phyloP scores from a whole-genome alignment of 2,113 vertebrate genomes.

The Trachemys scripta region DNA sequence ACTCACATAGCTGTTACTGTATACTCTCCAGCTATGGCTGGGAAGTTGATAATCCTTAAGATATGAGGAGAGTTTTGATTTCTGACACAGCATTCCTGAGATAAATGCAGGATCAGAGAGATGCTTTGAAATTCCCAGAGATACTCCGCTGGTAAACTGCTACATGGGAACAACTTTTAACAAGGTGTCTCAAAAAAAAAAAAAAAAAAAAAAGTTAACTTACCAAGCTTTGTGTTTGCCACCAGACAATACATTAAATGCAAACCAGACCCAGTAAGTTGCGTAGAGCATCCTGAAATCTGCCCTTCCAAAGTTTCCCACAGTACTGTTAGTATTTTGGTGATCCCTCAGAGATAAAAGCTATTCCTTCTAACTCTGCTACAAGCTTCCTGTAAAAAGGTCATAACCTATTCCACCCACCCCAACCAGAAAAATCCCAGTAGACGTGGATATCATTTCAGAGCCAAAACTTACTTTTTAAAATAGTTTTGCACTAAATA shows the following conservation, averaged over 20 bases:
- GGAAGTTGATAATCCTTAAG: slow-evolving; percentile 96
- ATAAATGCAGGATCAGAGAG: slow-evolving; percentile 96
- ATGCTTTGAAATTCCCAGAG: slow-evolving; percentile 91
- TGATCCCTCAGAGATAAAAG: background rate
- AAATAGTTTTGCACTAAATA: background rate
- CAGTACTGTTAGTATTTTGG: slow-evolving; percentile 14
- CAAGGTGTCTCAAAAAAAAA: slow-evolving; percentile 73
- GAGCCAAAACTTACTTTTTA: background rate
- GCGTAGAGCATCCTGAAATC: slow-evolving; percentile 61
- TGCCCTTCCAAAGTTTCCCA: slow-evolving; percentile 58
- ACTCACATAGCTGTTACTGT: slow-evolving; percentile 90
- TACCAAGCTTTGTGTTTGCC: slow-evolving; percentile 60
- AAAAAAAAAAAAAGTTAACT: slow-evolving; percentile 31
- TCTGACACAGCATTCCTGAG: slow-evolving; percentile 99
- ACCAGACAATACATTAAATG: slow-evolving; percentile 81
- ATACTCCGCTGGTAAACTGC: slow-evolving; percentile 70
- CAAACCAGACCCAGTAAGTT: slow-evolving; percentile 82
- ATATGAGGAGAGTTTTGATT: slow-evolving; percentile 97
- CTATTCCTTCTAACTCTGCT: slow-evolving; percentile 13
- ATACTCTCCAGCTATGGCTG: slow-evolving; percentile 91
- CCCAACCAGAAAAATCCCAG: background rate
- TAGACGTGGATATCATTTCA: background rate
- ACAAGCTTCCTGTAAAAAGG: background rate
- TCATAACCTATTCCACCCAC: slow-evolving; percentile 18
- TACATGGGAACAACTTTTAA: slow-evolving; percentile 78